Percentiles rank a stretch among this genome's conserved stretches.
phyloP scores from a whole-genome alignment of 1,140 invertebrate genomes.

The Heliconius eleuchia region DNA sequence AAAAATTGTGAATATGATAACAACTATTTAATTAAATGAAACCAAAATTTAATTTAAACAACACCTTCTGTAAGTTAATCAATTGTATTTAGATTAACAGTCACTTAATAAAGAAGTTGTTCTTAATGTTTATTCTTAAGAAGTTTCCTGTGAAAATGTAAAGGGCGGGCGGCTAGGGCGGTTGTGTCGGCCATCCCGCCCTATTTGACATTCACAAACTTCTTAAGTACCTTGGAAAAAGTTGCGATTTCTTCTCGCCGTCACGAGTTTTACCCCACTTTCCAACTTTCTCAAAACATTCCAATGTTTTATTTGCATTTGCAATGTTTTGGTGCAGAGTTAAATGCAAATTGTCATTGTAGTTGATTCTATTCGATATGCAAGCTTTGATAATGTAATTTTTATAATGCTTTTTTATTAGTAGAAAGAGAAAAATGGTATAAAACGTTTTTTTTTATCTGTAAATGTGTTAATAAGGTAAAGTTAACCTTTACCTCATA shows the following conservation, averaged over 20 bases:
- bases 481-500: too few species aligned
- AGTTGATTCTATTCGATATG: neutral
- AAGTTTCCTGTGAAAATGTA: slow-evolving; percentile 44
- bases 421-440: neutral
- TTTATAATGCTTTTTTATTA: neutral
- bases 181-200: slow-evolving; percentile 64
- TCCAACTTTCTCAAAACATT: slow-evolving; percentile 42
- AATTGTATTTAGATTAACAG: neutral
- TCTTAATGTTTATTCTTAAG: neutral
- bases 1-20: neutral
- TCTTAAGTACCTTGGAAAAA: slow-evolving; percentile 70
- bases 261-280: slow-evolving; percentile 59
- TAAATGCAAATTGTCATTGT: slow-evolving; percentile 4
- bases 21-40: neutral
- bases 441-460: neutral
- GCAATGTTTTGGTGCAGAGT: neutral
- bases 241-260: slow-evolving; percentile 68
- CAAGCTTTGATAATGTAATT: neutral
- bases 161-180: slow-evolving; percentile 63
- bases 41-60: neutral
- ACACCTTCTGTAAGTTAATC: neutral
- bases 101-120: neutral
- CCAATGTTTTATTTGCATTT: slow-evolving; percentile 45
- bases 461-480: neutral
- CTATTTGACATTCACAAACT: slow-evolving; percentile 74